Evolutionary conservation across 2,888 invertebrate species (phyloP), one percentile per base, ranked within the genome.

Genomic region (Seira musarum): DNA sequence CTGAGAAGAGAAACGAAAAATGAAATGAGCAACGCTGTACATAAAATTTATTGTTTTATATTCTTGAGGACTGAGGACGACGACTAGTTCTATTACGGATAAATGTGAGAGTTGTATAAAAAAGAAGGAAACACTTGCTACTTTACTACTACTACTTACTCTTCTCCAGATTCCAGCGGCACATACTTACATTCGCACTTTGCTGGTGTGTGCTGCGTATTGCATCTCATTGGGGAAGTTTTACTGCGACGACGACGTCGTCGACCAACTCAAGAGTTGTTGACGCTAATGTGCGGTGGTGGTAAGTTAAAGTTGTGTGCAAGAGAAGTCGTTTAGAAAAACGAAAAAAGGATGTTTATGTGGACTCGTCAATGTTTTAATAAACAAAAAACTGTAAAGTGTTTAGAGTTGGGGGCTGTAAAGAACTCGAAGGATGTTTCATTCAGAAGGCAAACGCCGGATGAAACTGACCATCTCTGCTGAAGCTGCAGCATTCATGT

Each of bases 341-440:
- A 63, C 40, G 71, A 71, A 71, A 40, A 71, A 60, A 71, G 71
- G 71, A 71, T 71, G 71, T 71, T 71, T 71, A 71, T 71, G 40
- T 25, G 46, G 15, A 35, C 6, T 63, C 30, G 60, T 30, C 57
- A 69, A 60, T 17, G 69, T 17, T 57, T 69, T 60, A 60, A 71
- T 60, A 24, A 49, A 63, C 40, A 63, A 46, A 17, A 15, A 61
- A 53, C n/a, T 30, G 30, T 5, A 30, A 30, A 30, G 30, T 5
- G 30, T 30, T 30, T 30, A 2, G 30, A 30, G 30, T 8, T 30
- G 8, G 30, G 30, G 30, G 2, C 30, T 30, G 30, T 8, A 30
- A 30, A 5, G 30, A 63, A 46, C 63, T 40, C 6, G 30, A 63
- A 35, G 63, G 40, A 63, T 40, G 35, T n/a, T 63, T 46, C 71